Percentiles rank a stretch among this genome's conserved stretches.
Conservation (phyloP, 2,888 invertebrate genomes). For the Melitaea athalia region DNA sequence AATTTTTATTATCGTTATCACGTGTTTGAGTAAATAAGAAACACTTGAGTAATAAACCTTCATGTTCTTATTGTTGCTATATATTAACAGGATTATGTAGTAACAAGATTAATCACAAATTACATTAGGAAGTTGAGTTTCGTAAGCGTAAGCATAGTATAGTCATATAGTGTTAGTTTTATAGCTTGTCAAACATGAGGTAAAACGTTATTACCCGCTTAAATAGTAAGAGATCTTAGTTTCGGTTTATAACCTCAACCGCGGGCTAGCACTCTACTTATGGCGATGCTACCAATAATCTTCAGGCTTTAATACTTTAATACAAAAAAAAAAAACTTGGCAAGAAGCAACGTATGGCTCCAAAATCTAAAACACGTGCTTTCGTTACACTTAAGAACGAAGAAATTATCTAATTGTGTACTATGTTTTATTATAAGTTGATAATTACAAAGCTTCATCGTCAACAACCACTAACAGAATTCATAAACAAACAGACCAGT, state of each 20-base stretch:
- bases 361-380: too few relatives aligned
- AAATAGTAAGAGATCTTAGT: background rate
- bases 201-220: background rate
- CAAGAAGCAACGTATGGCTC: too few relatives aligned
- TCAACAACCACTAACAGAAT: slow-evolving; percentile 23
- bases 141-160: slow-evolving; percentile 4
- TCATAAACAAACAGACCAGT: slow-evolving; percentile 18
- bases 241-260: too few relatives aligned
- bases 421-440: slow-evolving; percentile 5
- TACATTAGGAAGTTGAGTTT: slow-evolving; percentile 21
- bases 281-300: too few relatives aligned
- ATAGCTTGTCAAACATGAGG: background rate
- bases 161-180: background rate
- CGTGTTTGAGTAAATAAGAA: slow-evolving; percentile 7
- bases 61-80: slow-evolving; percentile 17
- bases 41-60: slow-evolving; percentile 16
- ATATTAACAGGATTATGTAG: slow-evolving; percentile 25
- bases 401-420: background rate
- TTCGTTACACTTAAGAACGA: too few relatives aligned
- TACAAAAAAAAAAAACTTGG: too few relatives aligned
- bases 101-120: slow-evolving; percentile 29
- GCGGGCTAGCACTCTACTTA: too few relatives aligned
- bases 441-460: slow-evolving; percentile 13
- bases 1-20: too few relatives aligned
- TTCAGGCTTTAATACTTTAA: too few relatives aligned